phyloP scores from a whole-genome alignment of 2,888 invertebrate genomes.

The Eupithecia dodoneata region DNA sequence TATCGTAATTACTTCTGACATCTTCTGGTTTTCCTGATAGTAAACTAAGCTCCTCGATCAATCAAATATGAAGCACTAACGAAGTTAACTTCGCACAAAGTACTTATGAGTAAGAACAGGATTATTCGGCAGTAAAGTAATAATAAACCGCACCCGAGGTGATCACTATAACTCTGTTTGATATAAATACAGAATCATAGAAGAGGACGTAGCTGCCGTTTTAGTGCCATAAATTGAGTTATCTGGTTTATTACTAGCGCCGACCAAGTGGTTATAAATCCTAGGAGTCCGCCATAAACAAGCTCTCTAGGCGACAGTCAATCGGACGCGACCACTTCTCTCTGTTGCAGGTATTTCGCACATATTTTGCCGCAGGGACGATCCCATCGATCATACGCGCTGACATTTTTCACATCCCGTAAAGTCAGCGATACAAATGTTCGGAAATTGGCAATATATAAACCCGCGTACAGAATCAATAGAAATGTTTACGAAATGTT shows the following conservation, averaged over 20 bases:
- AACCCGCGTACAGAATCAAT: constrained; percentile 44
- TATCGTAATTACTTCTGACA: constrained; percentile 24
- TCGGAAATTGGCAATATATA: constrained; percentile 59
- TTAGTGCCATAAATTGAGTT: constrained; percentile 70
- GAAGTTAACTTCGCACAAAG: constrained; percentile 26
- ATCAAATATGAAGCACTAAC: constrained; percentile 35
- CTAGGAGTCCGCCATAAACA: constrained; percentile 59
- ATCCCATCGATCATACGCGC: constrained; percentile 64
- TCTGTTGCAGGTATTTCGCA: constrained; percentile 60
- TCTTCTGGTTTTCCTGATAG: constrained; percentile 17
- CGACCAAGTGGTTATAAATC: constrained; percentile 66
- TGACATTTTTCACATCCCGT: constrained; percentile 66
- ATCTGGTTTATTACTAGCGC: constrained; percentile 70
- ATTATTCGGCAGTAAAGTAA: constrained; percentile 39
- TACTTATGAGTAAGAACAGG: constrained; percentile 11
- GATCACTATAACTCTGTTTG: constrained; percentile 63
- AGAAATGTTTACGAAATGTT: constrained; percentile 41
- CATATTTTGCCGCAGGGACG: constrained; percentile 58
- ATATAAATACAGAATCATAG: constrained; percentile 60
- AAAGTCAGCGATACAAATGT: constrained; percentile 62
- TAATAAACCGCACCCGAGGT: constrained; percentile 54
- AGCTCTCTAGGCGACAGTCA: constrained; percentile 68
- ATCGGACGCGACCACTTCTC: constrained; percentile 54
- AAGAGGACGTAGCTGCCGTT: constrained; percentile 59
- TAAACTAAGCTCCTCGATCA: constrained; percentile 29